Percentiles rank a stretch among this genome's conserved stretches.
These are phyloP conservation scores for Tetramorium alpestre DNA, from an alignment of 1,140 invertebrate species.

Conservation along the genomic window DNA sequence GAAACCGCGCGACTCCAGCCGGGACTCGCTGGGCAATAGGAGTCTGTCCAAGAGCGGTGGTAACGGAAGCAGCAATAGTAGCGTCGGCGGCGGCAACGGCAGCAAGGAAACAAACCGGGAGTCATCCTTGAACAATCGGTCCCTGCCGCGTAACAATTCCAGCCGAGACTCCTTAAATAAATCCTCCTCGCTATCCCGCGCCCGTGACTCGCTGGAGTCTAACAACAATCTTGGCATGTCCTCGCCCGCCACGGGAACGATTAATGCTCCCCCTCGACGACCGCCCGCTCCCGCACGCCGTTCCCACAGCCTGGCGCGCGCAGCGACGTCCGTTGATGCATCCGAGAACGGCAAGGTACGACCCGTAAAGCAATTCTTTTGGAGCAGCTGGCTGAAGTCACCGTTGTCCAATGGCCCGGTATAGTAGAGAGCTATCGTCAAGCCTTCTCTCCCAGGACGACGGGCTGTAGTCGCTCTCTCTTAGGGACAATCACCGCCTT, in stretches of 20 bases:
- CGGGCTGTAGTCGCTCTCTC: slow-evolving; percentile 62
- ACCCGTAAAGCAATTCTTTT: slow-evolving; percentile 88
- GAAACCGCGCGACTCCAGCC: slow-evolving; percentile 82
- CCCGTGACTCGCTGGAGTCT: slow-evolving; percentile 81
- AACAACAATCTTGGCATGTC: slow-evolving; percentile 65
- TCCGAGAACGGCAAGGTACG: slow-evolving; percentile 89
- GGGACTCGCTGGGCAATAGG: slow-evolving; percentile 87
- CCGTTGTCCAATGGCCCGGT: slow-evolving; percentile 85
- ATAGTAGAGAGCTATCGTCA: slow-evolving; percentile 67
- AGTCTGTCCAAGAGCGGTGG: slow-evolving; percentile 86
- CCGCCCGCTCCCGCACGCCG: slow-evolving; percentile 82
- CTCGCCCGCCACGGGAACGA: slow-evolving; percentile 74
- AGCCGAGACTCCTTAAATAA: slow-evolving; percentile 81
- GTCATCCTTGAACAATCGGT: slow-evolving; percentile 78
- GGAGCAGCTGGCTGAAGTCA: slow-evolving; percentile 89
- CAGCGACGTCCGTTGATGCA: slow-evolving; percentile 74
- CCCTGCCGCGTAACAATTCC: slow-evolving; percentile 80
- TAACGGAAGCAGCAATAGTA: slow-evolving; percentile 54
- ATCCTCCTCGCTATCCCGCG: slow-evolving; percentile 80
- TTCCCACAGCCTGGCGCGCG: slow-evolving; percentile 80
- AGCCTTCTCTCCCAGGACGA: slow-evolving; percentile 60
- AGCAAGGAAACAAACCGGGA: slow-evolving; percentile 76
- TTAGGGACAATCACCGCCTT: slow-evolving; percentile 35
- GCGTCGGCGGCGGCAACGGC: slow-evolving; percentile 55
- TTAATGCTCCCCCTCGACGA: slow-evolving; percentile 75